A percentile compares a stretch with the other conserved stretches of the same genome.
Conservation (phyloP, 2,113 vertebrate species). For the Pelodiscus sinensis region DNA sequence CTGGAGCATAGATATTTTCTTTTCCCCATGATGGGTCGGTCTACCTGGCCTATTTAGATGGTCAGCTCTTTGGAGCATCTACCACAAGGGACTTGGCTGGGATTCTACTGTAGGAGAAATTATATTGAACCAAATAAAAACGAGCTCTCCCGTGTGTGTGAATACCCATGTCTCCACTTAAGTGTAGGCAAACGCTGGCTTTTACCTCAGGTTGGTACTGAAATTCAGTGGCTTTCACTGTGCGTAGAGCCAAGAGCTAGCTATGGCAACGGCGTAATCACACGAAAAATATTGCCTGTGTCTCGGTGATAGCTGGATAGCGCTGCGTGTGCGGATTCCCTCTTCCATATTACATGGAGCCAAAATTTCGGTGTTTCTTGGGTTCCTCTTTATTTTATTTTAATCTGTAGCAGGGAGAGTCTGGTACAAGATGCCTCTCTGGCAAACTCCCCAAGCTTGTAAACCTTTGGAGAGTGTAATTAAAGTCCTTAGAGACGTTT, state of each 20-base stretch:
- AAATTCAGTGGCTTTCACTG: neutral
- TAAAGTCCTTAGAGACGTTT: conserved; percentile 45
- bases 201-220: neutral
- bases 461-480: conserved; percentile 50
- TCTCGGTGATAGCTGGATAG: conserved; percentile 31
- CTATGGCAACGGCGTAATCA: conserved; percentile 50
- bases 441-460: conserved; percentile 12
- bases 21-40: no score
- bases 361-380: conserved; percentile 4
- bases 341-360: neutral
- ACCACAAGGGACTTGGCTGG: neutral
- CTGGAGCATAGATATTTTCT: neutral
- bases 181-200: neutral
- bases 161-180: neutral
- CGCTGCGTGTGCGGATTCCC: conserved; percentile 33
- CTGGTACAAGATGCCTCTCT: conserved; percentile 19
- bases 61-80: neutral
- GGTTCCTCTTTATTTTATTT: conserved; percentile 30
- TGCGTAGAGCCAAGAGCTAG: conserved; percentile 33
- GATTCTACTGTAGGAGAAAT: neutral
- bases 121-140: neutral
- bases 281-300: conserved; percentile 39
- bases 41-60: neutral
- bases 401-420: conserved; percentile 30
- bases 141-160: neutral